Evolutionary conservation across 2,888 invertebrate genomes (phyloP).

Genomic region (Idaea dimidiata): DNA sequence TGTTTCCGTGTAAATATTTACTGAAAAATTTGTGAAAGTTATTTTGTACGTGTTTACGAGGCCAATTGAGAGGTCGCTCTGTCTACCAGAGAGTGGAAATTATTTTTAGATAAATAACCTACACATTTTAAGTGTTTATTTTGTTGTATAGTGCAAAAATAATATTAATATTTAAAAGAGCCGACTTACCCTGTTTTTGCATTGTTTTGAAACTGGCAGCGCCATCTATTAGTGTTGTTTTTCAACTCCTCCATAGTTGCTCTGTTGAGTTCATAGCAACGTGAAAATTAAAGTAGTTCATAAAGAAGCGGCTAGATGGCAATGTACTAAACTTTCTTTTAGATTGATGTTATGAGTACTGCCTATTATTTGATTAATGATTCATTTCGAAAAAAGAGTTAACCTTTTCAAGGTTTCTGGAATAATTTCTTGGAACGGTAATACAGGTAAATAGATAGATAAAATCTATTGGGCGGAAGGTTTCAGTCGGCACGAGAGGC

Average conservation of each 20-base stretch:
- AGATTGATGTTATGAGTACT: constrained; percentile 8
- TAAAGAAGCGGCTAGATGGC: constrained; percentile 32
- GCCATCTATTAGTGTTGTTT: constrained; percentile 46
- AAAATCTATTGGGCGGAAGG: constrained; percentile 23
- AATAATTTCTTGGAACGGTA: too few relatives aligned
- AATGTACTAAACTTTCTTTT: constrained; percentile 9
- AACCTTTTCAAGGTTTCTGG: too few relatives aligned
- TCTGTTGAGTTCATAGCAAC: background rate
- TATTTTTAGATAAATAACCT: background rate
- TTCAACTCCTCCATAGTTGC: constrained; percentile 4
- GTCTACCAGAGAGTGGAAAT: background rate
- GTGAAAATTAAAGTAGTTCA: constrained; percentile 6
- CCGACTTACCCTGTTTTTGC: constrained; percentile 31
- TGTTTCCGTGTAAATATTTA: constrained; percentile 66
- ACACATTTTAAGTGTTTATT: background rate
- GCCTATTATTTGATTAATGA: background rate
- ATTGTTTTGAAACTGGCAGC: constrained; percentile 24
- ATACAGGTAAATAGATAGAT: constrained; percentile 14
- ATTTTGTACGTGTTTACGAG: constrained; percentile 51
- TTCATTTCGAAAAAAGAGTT: too few relatives aligned
- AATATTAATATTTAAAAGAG: constrained; percentile 16
- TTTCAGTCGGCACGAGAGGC: constrained; percentile 48
- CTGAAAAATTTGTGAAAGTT: constrained; percentile 65
- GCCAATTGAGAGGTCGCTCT: constrained; percentile 48
- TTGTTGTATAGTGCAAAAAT: background rate